These are phyloP conservation scores for Caenorhabditis angaria DNA, from an alignment of 2,888 invertebrate genomes.

Conservation along the genomic window DNA sequence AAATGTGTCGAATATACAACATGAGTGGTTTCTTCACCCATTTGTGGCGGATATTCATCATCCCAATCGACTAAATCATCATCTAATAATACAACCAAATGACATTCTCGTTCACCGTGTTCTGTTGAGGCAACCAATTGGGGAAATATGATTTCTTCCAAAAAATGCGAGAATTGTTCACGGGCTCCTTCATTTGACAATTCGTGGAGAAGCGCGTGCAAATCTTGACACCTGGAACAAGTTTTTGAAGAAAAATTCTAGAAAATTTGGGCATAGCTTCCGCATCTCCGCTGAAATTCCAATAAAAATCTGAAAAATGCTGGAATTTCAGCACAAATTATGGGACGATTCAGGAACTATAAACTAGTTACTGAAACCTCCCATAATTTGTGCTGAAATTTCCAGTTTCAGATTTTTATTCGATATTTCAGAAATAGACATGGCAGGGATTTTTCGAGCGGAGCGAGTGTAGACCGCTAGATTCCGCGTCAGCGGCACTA, in stretches of 20 bases:
- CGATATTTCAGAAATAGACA: too few species aligned
- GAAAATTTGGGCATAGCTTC: too few species aligned
- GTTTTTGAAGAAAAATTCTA: background rate
- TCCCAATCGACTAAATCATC: conserved; percentile 98
- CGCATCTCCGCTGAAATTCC: too few species aligned
- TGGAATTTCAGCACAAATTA: too few species aligned
- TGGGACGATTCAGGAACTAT: too few species aligned
- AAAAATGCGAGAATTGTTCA: conserved; percentile 92
- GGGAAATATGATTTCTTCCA: conserved; percentile 92
- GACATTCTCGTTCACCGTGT: conserved; percentile 95
- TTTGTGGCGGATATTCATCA: conserved; percentile 97
- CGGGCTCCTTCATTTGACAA: conserved; percentile 98
- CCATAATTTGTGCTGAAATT: too few species aligned
- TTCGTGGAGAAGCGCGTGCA: conserved; percentile 90
- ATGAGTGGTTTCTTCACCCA: conserved; percentile 94
- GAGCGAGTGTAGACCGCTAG: too few species aligned
- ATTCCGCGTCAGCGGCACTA: too few species aligned
- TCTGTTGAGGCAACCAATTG: conserved; percentile 85
- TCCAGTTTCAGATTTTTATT: too few species aligned
- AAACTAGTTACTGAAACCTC: too few species aligned
- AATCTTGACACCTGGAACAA: conserved; percentile 57
- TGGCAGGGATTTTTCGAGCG: too few species aligned
- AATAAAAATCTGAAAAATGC: too few species aligned
- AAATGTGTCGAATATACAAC: conserved; percentile 76
- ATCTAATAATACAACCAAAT: conserved; percentile 92